Base-by-base conservation (phyloP, 2,888 invertebrate genomes). In the Thereva unica region DNA sequence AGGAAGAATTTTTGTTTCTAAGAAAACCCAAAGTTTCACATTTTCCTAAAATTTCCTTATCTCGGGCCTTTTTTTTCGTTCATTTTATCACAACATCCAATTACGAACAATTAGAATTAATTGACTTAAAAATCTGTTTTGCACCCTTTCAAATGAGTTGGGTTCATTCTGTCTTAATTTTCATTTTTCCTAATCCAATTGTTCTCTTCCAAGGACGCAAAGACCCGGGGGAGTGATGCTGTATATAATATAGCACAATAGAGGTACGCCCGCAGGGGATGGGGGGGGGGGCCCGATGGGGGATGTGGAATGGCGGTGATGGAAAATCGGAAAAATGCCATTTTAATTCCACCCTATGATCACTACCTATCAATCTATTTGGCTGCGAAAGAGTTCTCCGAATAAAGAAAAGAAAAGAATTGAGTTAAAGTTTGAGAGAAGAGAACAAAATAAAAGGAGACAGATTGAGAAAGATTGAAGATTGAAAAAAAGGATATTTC, bases 101-200 rank as follows among this genome's bases (percentile, higher is more conserved):
- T 40, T 40, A 54, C 37, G 12, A 38, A 55, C 41, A 55, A 55
- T 55, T 55, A 55, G 55, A 55, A 42, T 55, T 55, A 55, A 55
- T 55, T 55, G 55, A 55, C 55, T 55, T 55, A 55, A 55, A 55
- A 55, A 55, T 55, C 55, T 55, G 42, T 41, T 55, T 53, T 37
- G 38, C 50, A 53, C 55, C 41, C 38, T 55, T 42, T 55, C 23
- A 55, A 7, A 23, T 41, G 42, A 54, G 12, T 54, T 40, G 10
- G 55, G 55, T 42, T 55, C 55, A 55, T 41, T 55, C 12, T 42
- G 12, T 42, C 34, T 55, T 55, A 55, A 55, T 55, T 55, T 55
- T 42, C 41, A 23, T 50, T 50, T 50, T 50, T 50, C 50, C 50
- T 50, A 50, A 50, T 50, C 50, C 50, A 35, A 50, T 50, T 50